A percentile compares a stretch with the other conserved stretches of the same genome.
These are phyloP conservation scores for Chloebia gouldiae DNA, from an alignment of 2,113 vertebrate species.

Conservation along the genomic window DNA sequence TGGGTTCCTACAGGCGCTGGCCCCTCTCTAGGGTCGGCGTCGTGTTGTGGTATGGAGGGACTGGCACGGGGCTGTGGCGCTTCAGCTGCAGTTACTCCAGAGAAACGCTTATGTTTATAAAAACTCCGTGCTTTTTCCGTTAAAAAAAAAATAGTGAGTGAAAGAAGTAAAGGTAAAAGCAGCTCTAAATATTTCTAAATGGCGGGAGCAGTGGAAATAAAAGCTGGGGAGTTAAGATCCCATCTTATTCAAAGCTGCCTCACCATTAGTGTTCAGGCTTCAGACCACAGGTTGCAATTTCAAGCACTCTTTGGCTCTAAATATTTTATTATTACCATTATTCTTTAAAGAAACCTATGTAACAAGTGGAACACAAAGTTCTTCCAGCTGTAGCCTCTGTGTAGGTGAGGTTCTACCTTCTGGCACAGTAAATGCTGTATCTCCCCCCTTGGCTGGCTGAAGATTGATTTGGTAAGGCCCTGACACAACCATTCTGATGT, in stretches of 20 bases:
- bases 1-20: accelerated
- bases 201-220: not conserved
- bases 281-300: not conserved
- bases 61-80: not conserved
- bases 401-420: not conserved
- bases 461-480: not conserved
- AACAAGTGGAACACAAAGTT: not conserved
- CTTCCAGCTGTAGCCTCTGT: not conserved
- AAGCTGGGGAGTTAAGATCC: not conserved
- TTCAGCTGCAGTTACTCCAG: not conserved
- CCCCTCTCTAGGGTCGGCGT: not conserved
- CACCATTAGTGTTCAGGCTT: not conserved
- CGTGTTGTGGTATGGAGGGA: not conserved
- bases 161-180: not conserved
- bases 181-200: not conserved
- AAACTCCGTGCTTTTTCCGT: not conserved
- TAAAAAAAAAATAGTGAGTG: too few species aligned
- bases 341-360: not conserved
- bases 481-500: not conserved
- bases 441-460: not conserved
- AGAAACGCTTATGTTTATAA: not conserved
- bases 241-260: not conserved
- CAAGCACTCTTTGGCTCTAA: not conserved
- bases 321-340: not conserved
- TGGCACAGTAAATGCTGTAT: not conserved